Conservation (phyloP, 2,113 vertebrate genomes). For the Trochalopteron elliotii region DNA sequence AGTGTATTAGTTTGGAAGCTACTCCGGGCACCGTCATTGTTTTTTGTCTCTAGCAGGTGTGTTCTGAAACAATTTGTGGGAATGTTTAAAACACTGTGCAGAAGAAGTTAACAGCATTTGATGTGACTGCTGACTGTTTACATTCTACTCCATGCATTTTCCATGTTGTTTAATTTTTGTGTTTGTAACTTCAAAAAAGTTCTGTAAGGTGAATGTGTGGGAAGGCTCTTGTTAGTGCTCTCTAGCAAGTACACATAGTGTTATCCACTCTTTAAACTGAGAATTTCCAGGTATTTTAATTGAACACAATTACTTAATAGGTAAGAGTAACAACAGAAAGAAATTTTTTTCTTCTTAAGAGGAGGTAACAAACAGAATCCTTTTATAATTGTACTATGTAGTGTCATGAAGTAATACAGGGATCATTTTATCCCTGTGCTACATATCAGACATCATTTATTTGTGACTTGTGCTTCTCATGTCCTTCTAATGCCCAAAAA, state of each 20-base stretch:
- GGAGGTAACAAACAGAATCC: background rate
- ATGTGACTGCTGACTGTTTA: background rate
- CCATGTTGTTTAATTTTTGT: background rate
- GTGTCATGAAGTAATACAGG: background rate
- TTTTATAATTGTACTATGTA: background rate
- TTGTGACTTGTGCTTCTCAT: background rate
- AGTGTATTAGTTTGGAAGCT: background rate
- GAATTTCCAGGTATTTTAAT: background rate
- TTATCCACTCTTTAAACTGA: background rate
- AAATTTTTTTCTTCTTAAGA: background rate
- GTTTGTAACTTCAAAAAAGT: background rate
- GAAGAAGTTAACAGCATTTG: background rate
- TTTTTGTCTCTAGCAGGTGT: background rate
- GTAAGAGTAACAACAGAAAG: background rate
- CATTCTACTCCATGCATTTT: background rate
- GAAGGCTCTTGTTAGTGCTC: background rate
- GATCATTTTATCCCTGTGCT: background rate
- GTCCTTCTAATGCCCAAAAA: background rate
- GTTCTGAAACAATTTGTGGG: background rate
- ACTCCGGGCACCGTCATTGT: rapidly evolving
- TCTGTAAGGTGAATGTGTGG: background rate
- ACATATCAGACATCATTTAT: background rate
- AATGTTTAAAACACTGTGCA: background rate
- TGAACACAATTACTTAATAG: background rate
- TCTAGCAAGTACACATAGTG: background rate